These are phyloP conservation scores for Trinorchestia longiramus DNA, from an alignment of 1,140 invertebrate genomes.

Conservation along the genomic window DNA sequence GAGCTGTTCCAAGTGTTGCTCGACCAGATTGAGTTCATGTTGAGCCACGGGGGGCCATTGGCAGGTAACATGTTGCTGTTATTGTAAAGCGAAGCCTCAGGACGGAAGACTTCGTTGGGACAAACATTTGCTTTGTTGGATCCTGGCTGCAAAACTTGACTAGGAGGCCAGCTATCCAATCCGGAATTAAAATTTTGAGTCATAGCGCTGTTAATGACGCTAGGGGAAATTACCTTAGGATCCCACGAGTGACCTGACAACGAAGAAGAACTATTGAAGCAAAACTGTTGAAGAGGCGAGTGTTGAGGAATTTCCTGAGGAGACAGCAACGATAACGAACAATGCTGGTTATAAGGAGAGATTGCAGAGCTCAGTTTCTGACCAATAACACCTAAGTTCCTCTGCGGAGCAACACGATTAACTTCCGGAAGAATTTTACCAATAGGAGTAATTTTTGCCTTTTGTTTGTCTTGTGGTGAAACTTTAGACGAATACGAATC, in stretches of 20 bases:
- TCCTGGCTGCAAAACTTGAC: slow-evolving; percentile 21
- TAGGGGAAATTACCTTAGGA: slow-evolving; percentile 22
- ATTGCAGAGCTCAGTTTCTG: slow-evolving; percentile 58
- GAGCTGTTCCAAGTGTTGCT: slow-evolving; percentile 20
- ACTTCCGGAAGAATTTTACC: slow-evolving; percentile 65
- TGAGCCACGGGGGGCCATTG: background rate
- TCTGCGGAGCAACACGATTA: slow-evolving; percentile 60
- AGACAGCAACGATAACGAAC: slow-evolving; percentile 14
- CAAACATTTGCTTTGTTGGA: slow-evolving; percentile 9
- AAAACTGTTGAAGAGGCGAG: slow-evolving; percentile 33
- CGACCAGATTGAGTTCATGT: slow-evolving; percentile 40
- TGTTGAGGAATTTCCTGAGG: slow-evolving; percentile 26
- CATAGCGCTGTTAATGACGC: background rate
- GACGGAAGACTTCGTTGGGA: slow-evolving; percentile 17
- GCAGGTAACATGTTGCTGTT: slow-evolving; percentile 2
- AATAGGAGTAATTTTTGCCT: slow-evolving; percentile 61
- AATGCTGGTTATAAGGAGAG: background rate
- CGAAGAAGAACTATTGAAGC: background rate
- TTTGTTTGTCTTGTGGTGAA: slow-evolving; percentile 55
- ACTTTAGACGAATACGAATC: slow-evolving; percentile 48
- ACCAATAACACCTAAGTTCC: slow-evolving; percentile 62
- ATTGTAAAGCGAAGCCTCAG: slow-evolving; percentile 46
- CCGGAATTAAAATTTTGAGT: slow-evolving; percentile 14
- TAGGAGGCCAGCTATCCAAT: slow-evolving; percentile 11
- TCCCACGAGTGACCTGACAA: slow-evolving; percentile 31